Base-by-base conservation (phyloP, 2,888 invertebrate species). In the Odontothrips loti region DNA sequence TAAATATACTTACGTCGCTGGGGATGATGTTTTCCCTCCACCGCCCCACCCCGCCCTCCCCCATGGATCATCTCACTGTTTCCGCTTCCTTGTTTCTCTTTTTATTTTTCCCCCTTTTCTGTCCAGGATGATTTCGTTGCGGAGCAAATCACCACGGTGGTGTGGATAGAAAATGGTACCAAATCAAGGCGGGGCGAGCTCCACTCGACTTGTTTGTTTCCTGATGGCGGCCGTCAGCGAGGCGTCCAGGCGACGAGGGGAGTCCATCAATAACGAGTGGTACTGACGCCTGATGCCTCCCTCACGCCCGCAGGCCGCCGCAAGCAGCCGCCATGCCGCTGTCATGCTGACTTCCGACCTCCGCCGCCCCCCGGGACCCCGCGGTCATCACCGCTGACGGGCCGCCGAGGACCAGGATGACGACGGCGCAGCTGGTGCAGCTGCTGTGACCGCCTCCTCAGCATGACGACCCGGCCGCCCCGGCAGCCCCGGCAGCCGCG, bases 1-100 rank as follows among this genome's bases (percentile, higher is more conserved):
- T 75, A 75, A 75, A 75, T 75, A 75, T 27, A 75, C 68, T 75
- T 75, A 75, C 68, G 34, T 58, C 58, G 58, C 58, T 20, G 27
- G 9, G 23, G 8, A 27, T 27, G 11, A 75, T 75, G 68, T 75
- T 75, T 12, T 12, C 23, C 27, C 68, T 6, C 34, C 34, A 6
- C 34, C 34, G 34, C 34, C 27, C 11, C 68, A 0, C 23, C 23
- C 12, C 27, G 27, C 9, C 11, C 34, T 4, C 34, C 34, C 34
- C 34, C 34, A 43, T 43, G 34, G 34, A 43, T 43, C 34, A 43
- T 43, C 34, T 43, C 34, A 43, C 34, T 43, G 6, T 43, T 43
- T 43, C 34, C 34, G 34, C 34, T 43, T 43, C 34, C 34, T 6
- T 43, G 34, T 43, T 43, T 43, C 6, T 43, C 6, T 43, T 43